Base-by-base conservation (phyloP, 1,140 invertebrate species). In the Brachionus koreanus region DNA sequence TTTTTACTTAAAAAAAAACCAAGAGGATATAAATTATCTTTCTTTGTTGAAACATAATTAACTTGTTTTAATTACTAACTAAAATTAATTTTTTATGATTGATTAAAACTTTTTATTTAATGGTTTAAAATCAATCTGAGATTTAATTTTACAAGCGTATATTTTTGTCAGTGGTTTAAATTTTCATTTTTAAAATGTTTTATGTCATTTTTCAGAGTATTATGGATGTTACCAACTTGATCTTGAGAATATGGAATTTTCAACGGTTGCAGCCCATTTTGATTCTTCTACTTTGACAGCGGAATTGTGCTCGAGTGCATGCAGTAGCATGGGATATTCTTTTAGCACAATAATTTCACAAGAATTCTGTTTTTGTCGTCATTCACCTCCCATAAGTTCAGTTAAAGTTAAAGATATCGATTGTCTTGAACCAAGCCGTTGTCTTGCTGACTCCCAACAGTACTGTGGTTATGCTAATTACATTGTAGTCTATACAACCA, bases 211-310 rank as follows among this genome's bases (percentile, higher is more conserved):
- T 67, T 5, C 9, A 74, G 69, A 74, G 25, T 74, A 43, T 46
- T 46, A 35, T 25, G 69, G 69, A 5, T 74, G 69, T 39, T 74
- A 74, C 10, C 23, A 74, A 25, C 46, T 46, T 46, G 69, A 74
- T 74, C 16, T 5, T 19, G 10, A 5, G 2, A 46, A 74, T 46
- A 23, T 74, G 37, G 69, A 74, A 74, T 79, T 79, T 37, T n/a
- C 39, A 5, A 43, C 76, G 5, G 25, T 61, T 16, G 76, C 76
- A 25, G 35, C 76, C 57, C 76, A 79, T 79, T 43, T 79, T 12
- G 76, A 79, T 25, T 52, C 76, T 13, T 16, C 5, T 16, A 13
- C 19, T 19, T 19, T 42, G 6, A 61, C 49, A 61, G 49, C 76
- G 5, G 39, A 42, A 39, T 1, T 25, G 5, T 79, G 76, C 25